phyloP scores from a whole-genome alignment of 2,888 invertebrate genomes.

The Cetonia aurata region DNA sequence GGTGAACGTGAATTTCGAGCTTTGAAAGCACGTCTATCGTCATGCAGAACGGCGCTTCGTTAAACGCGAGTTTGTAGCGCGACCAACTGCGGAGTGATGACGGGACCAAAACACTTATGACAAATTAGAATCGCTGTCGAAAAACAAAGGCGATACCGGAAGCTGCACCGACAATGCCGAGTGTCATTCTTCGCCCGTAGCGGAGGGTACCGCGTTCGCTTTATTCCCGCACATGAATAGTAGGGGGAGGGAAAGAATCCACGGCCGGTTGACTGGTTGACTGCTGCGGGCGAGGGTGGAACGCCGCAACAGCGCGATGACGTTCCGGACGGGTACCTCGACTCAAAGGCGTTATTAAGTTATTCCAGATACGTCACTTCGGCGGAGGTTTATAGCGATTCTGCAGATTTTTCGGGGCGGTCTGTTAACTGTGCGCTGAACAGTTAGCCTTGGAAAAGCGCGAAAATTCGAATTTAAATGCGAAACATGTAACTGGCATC shows the following conservation, averaged over 20 bases:
- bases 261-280: conserved; percentile 4
- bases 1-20: too few species aligned
- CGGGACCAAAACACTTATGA: conserved; percentile 53
- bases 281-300: conserved; percentile 47
- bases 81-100: conserved; percentile 24
- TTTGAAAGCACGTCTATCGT: too few species aligned
- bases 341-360: conserved; percentile 51
- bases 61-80: background rate
- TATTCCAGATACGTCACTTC: conserved; percentile 45
- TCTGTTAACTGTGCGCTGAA: too few species aligned
- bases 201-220: conserved; percentile 2
- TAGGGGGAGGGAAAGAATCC: conserved; percentile 17
- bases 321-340: conserved; percentile 56
- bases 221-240: conserved; percentile 23
- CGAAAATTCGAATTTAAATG: too few species aligned
- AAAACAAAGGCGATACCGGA: conserved; percentile 60
- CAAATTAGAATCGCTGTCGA: conserved; percentile 60
- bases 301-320: conserved; percentile 51
- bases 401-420: conserved; percentile 35
- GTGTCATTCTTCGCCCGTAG: conserved; percentile 57
- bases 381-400: conserved; percentile 6
- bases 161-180: conserved; percentile 57
- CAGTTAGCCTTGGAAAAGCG: too few species aligned
- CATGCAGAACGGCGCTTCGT: background rate
- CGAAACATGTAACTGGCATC: too few species aligned